phyloP scores from a whole-genome alignment of 2,113 vertebrate genomes.

The Epinephelus lanceolatus region DNA sequence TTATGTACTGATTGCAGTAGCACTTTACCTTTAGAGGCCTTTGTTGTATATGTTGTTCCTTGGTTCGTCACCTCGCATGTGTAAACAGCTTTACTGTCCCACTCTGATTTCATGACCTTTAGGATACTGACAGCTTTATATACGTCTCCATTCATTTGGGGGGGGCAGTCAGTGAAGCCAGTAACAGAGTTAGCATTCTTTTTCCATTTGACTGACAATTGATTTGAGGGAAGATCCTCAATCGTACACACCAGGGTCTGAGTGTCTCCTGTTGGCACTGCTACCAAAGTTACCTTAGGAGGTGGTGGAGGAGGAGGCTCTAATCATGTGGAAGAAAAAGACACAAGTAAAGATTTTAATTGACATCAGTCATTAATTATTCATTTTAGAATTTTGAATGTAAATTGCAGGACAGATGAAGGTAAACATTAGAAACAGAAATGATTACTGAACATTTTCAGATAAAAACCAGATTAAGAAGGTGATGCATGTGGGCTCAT shows the following conservation, averaged over 20 bases:
- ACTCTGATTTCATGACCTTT: neutral
- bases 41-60: neutral
- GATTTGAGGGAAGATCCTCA: too few relatives aligned
- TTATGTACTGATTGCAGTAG: neutral
- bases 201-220: neutral
- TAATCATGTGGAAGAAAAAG: neutral
- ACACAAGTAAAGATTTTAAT: too few relatives aligned
- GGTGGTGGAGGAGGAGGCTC: too few relatives aligned
- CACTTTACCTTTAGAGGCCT: slow-evolving; percentile 21
- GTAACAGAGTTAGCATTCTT: neutral
- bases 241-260: too few relatives aligned
- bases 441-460: too few relatives aligned
- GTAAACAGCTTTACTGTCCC: slow-evolving; percentile 28
- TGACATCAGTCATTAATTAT: neutral
- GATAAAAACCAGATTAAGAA: too few relatives aligned
- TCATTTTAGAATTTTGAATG: neutral
- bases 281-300: too few relatives aligned
- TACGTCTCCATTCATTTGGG: neutral
- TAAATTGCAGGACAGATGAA: too few relatives aligned
- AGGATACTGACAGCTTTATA: slow-evolving; percentile 26
- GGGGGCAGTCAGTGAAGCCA: neutral
- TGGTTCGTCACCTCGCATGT: slow-evolving; percentile 20
- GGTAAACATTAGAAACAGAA: too few relatives aligned
- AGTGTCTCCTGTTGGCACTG: too few relatives aligned
- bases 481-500: too few relatives aligned